These are phyloP conservation scores for Atta cephalotes DNA, from an alignment of 1,140 invertebrate species.

Conservation along the genomic window DNA sequence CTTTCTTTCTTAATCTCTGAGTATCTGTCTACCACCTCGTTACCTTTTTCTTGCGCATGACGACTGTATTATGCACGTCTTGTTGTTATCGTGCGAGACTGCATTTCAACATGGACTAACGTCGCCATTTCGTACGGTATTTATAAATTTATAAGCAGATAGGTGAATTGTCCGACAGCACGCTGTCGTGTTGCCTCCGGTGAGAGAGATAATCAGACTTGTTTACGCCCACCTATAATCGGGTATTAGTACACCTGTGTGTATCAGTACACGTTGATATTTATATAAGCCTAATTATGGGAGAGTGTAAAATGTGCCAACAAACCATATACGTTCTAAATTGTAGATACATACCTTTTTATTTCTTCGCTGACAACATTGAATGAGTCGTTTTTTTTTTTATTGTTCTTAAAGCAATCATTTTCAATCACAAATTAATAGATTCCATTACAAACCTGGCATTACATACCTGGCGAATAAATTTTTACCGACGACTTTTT, in stretches of 20 bases:
- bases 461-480: background rate
- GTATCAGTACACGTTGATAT: background rate
- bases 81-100: background rate
- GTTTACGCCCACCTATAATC: slow-evolving; percentile 36
- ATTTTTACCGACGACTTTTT: background rate
- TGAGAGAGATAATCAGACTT: slow-evolving; percentile 43
- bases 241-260: background rate
- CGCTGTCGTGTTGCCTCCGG: background rate
- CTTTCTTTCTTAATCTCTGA: background rate
- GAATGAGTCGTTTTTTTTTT: background rate
- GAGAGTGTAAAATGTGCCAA: background rate
- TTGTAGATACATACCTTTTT: background rate
- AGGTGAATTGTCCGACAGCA: slow-evolving; percentile 9
- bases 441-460: background rate
- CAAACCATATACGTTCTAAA: background rate
- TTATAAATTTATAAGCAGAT: slow-evolving; percentile 35
- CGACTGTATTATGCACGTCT: slow-evolving; percentile 57
- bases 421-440: background rate
- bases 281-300: slow-evolving; percentile 22
- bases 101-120: background rate
- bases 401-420: background rate
- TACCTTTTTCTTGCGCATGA: slow-evolving; percentile 39
- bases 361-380: background rate
- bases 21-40: slow-evolving; percentile 25
- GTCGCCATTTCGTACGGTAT: background rate